Base-by-base conservation (phyloP, 2,888 invertebrate genomes). In the Melolontha melolontha region DNA sequence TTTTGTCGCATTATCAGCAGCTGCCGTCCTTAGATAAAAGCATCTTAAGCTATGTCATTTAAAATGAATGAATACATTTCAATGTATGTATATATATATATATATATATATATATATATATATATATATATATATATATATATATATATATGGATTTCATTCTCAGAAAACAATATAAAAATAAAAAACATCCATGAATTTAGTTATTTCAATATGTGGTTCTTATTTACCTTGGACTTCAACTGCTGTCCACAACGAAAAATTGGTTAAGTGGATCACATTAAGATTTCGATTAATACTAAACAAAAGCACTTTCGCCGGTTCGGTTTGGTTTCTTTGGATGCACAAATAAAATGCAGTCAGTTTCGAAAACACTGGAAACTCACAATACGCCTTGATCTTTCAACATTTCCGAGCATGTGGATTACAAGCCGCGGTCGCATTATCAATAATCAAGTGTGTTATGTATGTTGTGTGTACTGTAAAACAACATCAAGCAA, bases 401-500 rank as follows among this genome's bases (percentile, higher is more conserved):
- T 47, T 62, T 62, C 47, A 62, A 62, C 34, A 62, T 47, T 47
- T 62, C 27, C 49, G 47, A 47, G 47, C 59, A 62, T 62, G 59
- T 62, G 59, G 59, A 47, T 62, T 47, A 62, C 29, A 34, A 62
- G 39, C 59, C 16, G 34, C 16, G 29, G 34, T 14, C 55, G 52
- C 52, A 49, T 57, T 55, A 66, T 66, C 66, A 57, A 50, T 66
- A 66, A 66, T 65, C 66, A 55, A 44, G 39, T 54, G 14, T 55
- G 66, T 40, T 34, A 40, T 57, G 39, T 39, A 54, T 55, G 16
- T 39, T 39, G 55, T 63, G 52, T 62, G 47, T 62, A 34, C 29
- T 47, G 69, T 67, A 67, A 66, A 70, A 71, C 66, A 66, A 44
- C 70, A 67, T 66, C 74, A 72, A 74, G 73, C 75, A 74, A 73